Base-by-base conservation (phyloP, 2,888 invertebrate genomes). In the Stegophylla sp. region DNA sequence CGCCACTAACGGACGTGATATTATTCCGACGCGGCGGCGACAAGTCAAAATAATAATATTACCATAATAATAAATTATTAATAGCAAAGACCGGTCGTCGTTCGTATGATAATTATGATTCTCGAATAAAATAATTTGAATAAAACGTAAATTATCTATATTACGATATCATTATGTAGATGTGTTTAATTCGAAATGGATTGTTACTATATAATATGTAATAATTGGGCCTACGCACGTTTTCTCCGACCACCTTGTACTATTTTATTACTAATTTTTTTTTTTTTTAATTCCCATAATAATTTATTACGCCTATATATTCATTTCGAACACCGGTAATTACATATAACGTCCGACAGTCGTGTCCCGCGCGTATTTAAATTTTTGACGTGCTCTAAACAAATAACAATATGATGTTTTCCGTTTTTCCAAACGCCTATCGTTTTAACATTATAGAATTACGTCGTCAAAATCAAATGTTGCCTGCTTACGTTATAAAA, bases 281-380 rank as follows among this genome's bases (percentile, higher is more conserved):
- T 23, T 41, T 56, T 23, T 61, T 45, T 73, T 63, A 75, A 75
- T 75, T 64, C 75, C 23, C 51, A n/a, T 75, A 75, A 64, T 64
- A 75, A 64, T 64, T 75, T 75, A 51, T 41, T 61, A 75, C 13
- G 20, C 20, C 20, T n/a, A n/a, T n/a, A n/a, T n/a, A 34, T 75
- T 75, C 13, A n/a, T 51, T 48, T 64, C n/a, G 23, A 75, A 64
- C 41, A 53, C 41, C 63, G 34, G 63, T 63, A 45, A 73, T 73
- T 61, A 73, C 59, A 45, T 15, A 15, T 45, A 45, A 45, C 23
- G 17, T n/a, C 0, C 13, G 9, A 13, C 53, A 5, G 34, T 17
- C 34, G 34, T n/a, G 26, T 51, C 17, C 9, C 15, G 0, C n/a
- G 43, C 1, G 10, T 17, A 1, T 0, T 51, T 71, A 20, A 61